Percentiles rank a stretch among this genome's conserved stretches.
These are phyloP conservation scores for Ceratosolen fusciceps DNA, from an alignment of 1,140 invertebrate species.

Conservation along the genomic window DNA sequence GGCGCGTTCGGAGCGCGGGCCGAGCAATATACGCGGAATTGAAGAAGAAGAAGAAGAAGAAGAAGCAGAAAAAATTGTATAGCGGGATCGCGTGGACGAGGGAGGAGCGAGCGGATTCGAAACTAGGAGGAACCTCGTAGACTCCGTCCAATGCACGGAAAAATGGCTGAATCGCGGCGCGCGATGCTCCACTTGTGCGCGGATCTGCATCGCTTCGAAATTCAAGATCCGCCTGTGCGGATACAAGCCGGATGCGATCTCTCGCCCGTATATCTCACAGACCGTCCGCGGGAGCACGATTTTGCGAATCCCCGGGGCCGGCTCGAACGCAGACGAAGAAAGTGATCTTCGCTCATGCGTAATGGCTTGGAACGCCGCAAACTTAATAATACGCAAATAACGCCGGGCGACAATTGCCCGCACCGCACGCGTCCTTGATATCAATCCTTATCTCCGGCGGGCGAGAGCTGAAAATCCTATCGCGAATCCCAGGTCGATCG, in stretches of 20 bases:
- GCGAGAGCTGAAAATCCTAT: no score
- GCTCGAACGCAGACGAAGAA: constrained; percentile 54
- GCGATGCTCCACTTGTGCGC: constrained; percentile 26
- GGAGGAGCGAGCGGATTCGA: no score
- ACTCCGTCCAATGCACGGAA: not conserved
- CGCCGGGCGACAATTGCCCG: not conserved
- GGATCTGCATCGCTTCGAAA: constrained; percentile 1
- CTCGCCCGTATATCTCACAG: not conserved
- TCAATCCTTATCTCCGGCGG: no score
- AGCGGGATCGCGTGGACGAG: no score
- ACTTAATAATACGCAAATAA: constrained; percentile 51
- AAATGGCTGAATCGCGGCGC: not conserved
- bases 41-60: no score
- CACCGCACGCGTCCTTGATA: no score
- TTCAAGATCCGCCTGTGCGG: not conserved
- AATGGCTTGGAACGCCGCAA: constrained; percentile 56
- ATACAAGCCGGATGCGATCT: constrained; percentile 9
- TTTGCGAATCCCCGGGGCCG: constrained; percentile 3
- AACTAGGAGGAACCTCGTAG: no score
- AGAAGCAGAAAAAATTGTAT: no score
- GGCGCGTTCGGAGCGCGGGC: no score
- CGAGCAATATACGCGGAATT: no score
- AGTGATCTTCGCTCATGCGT: constrained; percentile 58
- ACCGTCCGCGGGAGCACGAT: constrained; percentile 2
- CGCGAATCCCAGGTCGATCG: no score